Percentiles rank a stretch among this genome's conserved stretches.
Conservation (phyloP, 2,113 vertebrate species). For the Canis aureus region DNA sequence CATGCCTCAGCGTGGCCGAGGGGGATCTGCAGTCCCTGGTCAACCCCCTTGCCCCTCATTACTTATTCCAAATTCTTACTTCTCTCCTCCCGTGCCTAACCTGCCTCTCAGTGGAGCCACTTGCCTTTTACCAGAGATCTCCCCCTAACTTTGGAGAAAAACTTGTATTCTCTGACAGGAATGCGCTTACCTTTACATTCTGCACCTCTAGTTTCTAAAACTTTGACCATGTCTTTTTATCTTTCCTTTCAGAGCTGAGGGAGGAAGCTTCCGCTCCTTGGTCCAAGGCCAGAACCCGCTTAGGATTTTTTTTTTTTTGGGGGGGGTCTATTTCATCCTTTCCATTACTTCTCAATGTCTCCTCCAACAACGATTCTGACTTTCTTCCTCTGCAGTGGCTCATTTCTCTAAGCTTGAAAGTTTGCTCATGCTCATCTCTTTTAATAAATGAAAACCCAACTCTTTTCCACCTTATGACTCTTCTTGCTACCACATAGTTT, state of each 20-base stretch:
- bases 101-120: not conserved
- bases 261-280: not conserved
- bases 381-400: not conserved
- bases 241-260: not conserved
- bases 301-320: not conserved
- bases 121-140: conserved; percentile 18
- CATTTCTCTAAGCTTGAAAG: not conserved
- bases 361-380: not conserved
- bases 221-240: not conserved
- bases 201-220: not conserved
- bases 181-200: not conserved
- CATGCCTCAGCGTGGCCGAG: not conserved
- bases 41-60: not conserved
- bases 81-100: not conserved
- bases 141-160: conserved; percentile 11
- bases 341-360: not conserved
- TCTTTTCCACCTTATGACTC: not conserved
- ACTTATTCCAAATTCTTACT: conserved; percentile 12
- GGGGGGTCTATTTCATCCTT: not conserved
- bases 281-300: not conserved
- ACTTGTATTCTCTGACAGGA: conserved; percentile 6
- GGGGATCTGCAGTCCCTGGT: not conserved
- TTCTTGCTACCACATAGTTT: not conserved
- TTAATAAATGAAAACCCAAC: not conserved
- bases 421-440: not conserved